phyloP scores from a whole-genome alignment of 1,140 invertebrate genomes.

The Zaprionus africanus region DNA sequence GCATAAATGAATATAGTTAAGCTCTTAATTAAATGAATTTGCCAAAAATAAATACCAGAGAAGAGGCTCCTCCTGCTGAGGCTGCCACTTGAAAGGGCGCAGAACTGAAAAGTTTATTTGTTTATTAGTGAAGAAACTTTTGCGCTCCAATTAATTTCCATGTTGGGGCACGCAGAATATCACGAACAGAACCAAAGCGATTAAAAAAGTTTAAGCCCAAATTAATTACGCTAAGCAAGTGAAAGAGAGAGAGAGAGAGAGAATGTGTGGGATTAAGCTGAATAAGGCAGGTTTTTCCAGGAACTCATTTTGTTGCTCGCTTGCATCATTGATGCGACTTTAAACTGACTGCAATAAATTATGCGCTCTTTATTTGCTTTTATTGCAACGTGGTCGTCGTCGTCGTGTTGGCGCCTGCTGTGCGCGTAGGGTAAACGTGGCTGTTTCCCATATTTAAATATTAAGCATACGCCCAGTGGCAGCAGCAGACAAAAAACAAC shows the following conservation, averaged over 20 bases:
- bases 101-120: slow-evolving; percentile 15
- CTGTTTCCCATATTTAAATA: slow-evolving; percentile 34
- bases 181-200: not conserved
- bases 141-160: slow-evolving; percentile 5
- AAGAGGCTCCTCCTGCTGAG: slow-evolving; percentile 10
- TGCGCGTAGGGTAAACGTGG: slow-evolving; percentile 8
- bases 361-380: slow-evolving; percentile 3
- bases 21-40: slow-evolving; percentile 75
- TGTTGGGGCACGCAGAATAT: not conserved
- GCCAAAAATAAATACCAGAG: slow-evolving; percentile 12
- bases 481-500: slow-evolving; percentile 26
- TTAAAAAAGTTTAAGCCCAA: not conserved
- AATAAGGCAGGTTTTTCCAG: too few relatives aligned
- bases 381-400: not conserved
- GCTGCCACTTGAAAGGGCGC: not conserved
- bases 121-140: slow-evolving; percentile 2
- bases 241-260: not conserved
- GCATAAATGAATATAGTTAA: slow-evolving; percentile 73
- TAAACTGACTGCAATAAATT: slow-evolving; percentile 20
- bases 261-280: too few relatives aligned
- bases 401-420: not conserved
- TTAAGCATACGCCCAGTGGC: slow-evolving; percentile 35
- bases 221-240: not conserved
- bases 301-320: not conserved
- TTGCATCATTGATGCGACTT: slow-evolving; percentile 7